Evolutionary conservation across 1,140 invertebrate genomes (phyloP).

Genomic region (Atta cephalotes): DNA sequence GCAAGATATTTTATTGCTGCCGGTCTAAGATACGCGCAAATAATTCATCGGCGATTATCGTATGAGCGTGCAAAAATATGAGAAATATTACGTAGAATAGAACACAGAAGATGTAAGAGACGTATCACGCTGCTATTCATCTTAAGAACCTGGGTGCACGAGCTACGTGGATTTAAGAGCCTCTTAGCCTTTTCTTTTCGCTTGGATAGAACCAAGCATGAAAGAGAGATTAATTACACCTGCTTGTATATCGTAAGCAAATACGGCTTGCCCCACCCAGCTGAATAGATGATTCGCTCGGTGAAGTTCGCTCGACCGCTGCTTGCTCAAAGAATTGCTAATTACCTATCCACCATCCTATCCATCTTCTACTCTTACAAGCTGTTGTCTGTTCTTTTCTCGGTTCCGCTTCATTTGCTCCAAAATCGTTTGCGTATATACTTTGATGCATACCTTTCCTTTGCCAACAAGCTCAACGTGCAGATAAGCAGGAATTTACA

Average conservation of each 20-base stretch:
- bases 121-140: conserved; percentile 47
- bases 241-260: conserved; percentile 76
- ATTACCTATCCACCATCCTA: conserved; percentile 68
- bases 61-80: conserved; percentile 18
- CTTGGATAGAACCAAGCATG: conserved; percentile 48
- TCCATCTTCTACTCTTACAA: conserved; percentile 1
- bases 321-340: conserved; percentile 74
- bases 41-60: conserved; percentile 23
- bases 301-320: conserved; percentile 56
- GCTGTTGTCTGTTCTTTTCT: conserved; percentile 38
- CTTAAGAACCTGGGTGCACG: background rate
- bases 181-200: conserved; percentile 56
- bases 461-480: background rate
- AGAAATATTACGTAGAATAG: conserved; percentile 1
- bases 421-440: background rate
- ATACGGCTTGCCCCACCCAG: conserved; percentile 57
- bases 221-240: conserved; percentile 77
- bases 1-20: conserved; percentile 5
- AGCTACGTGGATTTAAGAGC: conserved; percentile 45
- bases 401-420: conserved; percentile 29
- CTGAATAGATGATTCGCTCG: conserved; percentile 53
- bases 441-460: conserved; percentile 26
- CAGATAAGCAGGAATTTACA: conserved; percentile 16
- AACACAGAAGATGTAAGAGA: background rate
- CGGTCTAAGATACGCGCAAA: background rate